These are phyloP conservation scores for Spheniscus mendiculus DNA, from an alignment of 2,113 vertebrate species.

Conservation along the genomic window DNA sequence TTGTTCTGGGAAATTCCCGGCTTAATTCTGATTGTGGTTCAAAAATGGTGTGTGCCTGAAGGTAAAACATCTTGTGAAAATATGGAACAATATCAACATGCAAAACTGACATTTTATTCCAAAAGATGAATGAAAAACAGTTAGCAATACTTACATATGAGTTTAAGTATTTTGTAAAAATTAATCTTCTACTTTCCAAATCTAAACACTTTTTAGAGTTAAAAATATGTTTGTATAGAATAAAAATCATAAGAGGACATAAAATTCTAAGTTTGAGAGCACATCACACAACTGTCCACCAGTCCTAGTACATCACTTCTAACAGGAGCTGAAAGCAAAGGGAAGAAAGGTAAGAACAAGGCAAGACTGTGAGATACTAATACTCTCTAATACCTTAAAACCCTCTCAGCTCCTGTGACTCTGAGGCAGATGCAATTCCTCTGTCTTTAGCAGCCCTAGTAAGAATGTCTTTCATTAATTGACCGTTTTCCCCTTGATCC, in stretches of 20 bases:
- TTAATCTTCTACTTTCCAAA: not conserved
- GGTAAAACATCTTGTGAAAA: not conserved
- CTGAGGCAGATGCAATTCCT: not conserved
- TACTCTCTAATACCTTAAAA: not conserved
- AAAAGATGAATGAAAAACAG: not conserved
- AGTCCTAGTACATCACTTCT: not conserved
- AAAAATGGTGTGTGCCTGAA: not conserved
- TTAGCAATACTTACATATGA: not conserved
- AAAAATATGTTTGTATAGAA: not conserved
- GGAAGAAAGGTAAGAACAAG: not conserved
- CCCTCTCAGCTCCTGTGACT: not conserved
- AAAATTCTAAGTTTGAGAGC: not conserved
- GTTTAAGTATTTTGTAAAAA: not conserved
- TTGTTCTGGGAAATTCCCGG: not conserved
- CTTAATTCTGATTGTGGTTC: not conserved
- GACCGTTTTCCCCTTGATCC: not conserved
- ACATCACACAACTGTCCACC: rapidly evolving
- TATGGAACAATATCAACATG: not conserved
- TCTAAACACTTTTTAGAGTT: not conserved
- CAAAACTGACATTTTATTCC: not conserved
- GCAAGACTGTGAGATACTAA: not conserved
- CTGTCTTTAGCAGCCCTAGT: not conserved
- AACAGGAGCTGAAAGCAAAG: not conserved
- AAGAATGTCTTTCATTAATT: not conserved
- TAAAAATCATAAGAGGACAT: not conserved